phyloP scores from a whole-genome alignment of 2,888 invertebrate genomes.

The Leucophora obtusa region DNA sequence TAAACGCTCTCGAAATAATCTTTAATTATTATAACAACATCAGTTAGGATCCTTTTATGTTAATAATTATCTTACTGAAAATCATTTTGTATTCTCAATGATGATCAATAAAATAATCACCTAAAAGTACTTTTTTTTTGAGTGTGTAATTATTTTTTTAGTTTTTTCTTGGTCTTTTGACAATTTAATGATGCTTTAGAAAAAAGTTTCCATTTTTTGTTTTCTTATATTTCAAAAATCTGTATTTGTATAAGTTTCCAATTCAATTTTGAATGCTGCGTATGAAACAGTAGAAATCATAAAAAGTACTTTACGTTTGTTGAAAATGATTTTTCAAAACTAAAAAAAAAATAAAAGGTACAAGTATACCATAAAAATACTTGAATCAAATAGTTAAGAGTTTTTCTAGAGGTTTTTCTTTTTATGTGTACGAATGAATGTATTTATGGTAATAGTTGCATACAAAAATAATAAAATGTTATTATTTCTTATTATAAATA shows the following conservation, averaged over 20 bases:
- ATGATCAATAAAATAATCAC: too few species aligned
- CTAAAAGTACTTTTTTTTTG: too few species aligned
- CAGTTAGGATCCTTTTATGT: too few species aligned
- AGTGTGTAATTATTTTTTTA: too few species aligned
- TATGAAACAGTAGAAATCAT: background rate
- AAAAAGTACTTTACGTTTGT: slow-evolving; percentile 10
- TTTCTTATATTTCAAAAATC: background rate
- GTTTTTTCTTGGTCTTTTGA: slow-evolving; percentile 8
- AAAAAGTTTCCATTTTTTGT: background rate
- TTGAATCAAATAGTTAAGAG: background rate
- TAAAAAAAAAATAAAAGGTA: background rate
- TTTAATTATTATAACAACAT: too few species aligned
- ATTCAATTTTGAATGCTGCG: slow-evolving; percentile 4
- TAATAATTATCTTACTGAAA: too few species aligned
- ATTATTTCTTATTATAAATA: background rate
- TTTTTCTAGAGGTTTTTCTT: background rate
- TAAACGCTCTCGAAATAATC: too few species aligned
- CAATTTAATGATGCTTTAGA: slow-evolving; percentile 32
- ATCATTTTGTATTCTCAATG: too few species aligned
- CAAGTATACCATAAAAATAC: background rate
- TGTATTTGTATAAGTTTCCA: background rate
- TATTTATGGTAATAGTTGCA: background rate
- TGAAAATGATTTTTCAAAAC: slow-evolving; percentile 4
- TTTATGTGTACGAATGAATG: background rate
- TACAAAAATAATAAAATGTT: background rate